Percentiles rank a stretch among this genome's conserved stretches.
Evolutionary conservation across 1,140 invertebrate genomes (phyloP).

Genomic region (Parapsyche elsis): DNA sequence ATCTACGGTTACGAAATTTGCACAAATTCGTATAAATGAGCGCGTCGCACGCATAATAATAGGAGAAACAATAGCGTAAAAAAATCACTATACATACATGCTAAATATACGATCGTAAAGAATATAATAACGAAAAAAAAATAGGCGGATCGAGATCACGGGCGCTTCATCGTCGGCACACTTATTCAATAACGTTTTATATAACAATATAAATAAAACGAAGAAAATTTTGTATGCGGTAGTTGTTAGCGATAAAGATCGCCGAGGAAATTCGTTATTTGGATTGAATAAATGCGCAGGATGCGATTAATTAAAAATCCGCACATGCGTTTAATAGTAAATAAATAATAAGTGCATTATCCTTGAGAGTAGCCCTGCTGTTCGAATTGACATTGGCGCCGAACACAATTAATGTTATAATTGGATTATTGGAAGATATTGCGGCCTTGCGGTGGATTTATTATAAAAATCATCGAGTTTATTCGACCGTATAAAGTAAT

Average conservation of each 20-base stretch:
- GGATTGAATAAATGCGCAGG: no score
- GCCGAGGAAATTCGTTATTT: background rate
- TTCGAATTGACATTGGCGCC: no score
- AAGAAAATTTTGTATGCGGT: conserved; percentile 1
- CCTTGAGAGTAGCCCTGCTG: no score
- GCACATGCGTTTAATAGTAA: no score
- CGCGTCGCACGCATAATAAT: background rate
- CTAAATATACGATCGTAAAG: background rate
- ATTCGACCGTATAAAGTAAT: no score
- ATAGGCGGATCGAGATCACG: conserved; percentile 14
- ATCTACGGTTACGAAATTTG: conserved; percentile 4
- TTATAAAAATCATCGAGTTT: no score
- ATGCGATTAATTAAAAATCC: no score
- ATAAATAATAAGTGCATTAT: no score
- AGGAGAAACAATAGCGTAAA: background rate
- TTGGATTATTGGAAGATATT: no score
- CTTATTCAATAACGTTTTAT: conserved; percentile 21
- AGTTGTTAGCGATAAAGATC: conserved; percentile 2
- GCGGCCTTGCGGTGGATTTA: no score
- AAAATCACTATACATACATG: background rate
- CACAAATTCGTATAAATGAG: background rate
- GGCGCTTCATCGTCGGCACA: conserved; percentile 27
- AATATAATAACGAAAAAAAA: conserved; percentile 7
- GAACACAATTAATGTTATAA: no score
- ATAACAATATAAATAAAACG: background rate